Evolutionary conservation across 2,113 vertebrate genomes (phyloP).

Genomic region (Corythornis madagascariensis): DNA sequence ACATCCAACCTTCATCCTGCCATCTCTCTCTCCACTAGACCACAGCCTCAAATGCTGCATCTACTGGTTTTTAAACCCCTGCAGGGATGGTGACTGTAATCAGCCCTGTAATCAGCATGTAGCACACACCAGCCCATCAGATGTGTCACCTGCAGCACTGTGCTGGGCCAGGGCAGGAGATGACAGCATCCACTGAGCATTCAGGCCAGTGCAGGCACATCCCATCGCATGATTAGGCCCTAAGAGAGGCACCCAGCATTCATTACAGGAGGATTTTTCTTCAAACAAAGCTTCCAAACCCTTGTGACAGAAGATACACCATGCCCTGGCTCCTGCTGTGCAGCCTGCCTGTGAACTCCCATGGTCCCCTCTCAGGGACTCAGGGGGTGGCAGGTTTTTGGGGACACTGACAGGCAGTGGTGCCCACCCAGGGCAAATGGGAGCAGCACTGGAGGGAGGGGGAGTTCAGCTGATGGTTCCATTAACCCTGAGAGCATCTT

Average conservation of each 20-base stretch:
- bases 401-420: neutral
- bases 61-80: no score
- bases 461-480: neutral
- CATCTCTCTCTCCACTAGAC: no score
- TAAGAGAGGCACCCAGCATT: neutral
- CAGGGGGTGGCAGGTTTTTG: neutral
- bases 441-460: neutral
- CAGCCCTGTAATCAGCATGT: neutral
- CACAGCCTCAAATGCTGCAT: no score
- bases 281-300: neutral
- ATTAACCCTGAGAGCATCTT: constrained; percentile 30
- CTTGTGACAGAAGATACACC: neutral
- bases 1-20: no score
- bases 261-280: neutral
- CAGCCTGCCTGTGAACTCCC: neutral
- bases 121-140: neutral
- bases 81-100: no score
- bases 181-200: constrained; percentile 5
- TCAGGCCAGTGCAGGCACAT: neutral
- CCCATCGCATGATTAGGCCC: neutral
- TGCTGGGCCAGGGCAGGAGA: neutral
- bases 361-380: neutral
- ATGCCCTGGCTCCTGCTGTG: neutral
- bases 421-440: neutral
- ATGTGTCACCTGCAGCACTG: neutral